Evolutionary conservation across 2,113 vertebrate genomes (phyloP).

Genomic region (Synodontis membranacea): DNA sequence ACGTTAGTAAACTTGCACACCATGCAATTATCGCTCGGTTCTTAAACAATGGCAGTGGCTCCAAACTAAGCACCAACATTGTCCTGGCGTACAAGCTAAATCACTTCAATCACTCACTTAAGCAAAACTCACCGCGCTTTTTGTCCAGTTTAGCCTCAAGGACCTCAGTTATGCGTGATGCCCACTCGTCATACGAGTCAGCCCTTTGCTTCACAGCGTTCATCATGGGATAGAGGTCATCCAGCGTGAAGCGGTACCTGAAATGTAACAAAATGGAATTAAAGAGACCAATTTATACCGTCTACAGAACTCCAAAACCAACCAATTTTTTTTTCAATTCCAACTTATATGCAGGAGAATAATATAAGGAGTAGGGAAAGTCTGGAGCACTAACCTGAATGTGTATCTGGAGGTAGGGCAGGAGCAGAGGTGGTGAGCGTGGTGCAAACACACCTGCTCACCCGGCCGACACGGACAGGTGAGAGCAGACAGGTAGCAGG

Average conservation of each 20-base stretch:
- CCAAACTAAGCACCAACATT: background rate
- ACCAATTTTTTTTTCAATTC: background rate
- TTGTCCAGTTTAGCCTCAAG: conserved; percentile 88
- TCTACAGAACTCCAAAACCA: background rate
- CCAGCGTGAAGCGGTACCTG: conserved; percentile 90
- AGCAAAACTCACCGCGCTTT: conserved; percentile 82
- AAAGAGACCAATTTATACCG: background rate
- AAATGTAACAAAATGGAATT: background rate
- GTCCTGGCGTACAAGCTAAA: background rate
- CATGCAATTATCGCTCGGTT: background rate
- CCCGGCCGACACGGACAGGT: conserved; percentile 85
- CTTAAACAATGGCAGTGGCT: background rate
- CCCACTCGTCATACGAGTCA: conserved; percentile 89
- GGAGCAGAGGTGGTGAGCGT: conserved; percentile 82
- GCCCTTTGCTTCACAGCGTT: conserved; percentile 83
- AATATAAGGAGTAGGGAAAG: background rate
- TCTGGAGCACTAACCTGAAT: conserved; percentile 78
- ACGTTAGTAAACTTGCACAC: background rate
- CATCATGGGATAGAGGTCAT: conserved; percentile 93
- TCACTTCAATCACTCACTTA: background rate
- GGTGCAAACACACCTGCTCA: conserved; percentile 86
- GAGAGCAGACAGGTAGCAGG: conserved; percentile 94
- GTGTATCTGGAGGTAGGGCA: conserved; percentile 84
- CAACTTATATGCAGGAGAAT: background rate
- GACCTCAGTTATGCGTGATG: conserved; percentile 79